Base-by-base conservation (phyloP, 1,140 invertebrate species). In the Phortica variegata region DNA sequence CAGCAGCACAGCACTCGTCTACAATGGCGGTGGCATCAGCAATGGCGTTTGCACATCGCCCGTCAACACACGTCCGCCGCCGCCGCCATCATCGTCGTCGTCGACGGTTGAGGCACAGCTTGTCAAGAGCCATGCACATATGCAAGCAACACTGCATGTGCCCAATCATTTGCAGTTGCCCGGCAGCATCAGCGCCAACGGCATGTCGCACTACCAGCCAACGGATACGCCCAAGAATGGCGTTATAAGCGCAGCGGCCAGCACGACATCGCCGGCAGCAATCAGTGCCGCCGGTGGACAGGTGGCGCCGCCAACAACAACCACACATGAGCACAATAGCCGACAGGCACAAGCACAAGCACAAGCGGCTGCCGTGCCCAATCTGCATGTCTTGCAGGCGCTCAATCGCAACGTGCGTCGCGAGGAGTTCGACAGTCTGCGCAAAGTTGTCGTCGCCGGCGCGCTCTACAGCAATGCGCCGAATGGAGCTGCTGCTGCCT, bases 371-470 rank as follows among this genome's bases (percentile, higher is more conserved):
- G 47, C 60, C 26, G 56, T 73, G 3, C 65, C 71, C 43, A 73
- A 59, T 53, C 54, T 69, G 3, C 65, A 73, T 32, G 65, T 73
- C 33, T 41, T 73, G 3, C 63, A 73, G 42, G 66, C 71, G 0
- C 46, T 74, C 1, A 68, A 73, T 41, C 51, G 71, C 3, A 66
- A 65, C 45, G 71, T 73, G 0, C 43, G 63, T 0, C 59, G 56
- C 21, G 66, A 74, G 52, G 71, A 73, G 54, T 21, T 74, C 39
- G 70, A 73, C 29, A 70, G 72, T 13, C 40, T 74, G 21, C 63
- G 71, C 10, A 73, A 71, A 31, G 71, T 58, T 3, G 71, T 74
- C 4, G 70, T 65, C 6, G 70, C 52, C 7, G 69, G 61, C 1
- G 63, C 68, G 1, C 56, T 65, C 1, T 59, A 61, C 26, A 65